Base-by-base conservation (phyloP, 2,888 invertebrate species). In the Aphelenchoides bicaudatus region DNA sequence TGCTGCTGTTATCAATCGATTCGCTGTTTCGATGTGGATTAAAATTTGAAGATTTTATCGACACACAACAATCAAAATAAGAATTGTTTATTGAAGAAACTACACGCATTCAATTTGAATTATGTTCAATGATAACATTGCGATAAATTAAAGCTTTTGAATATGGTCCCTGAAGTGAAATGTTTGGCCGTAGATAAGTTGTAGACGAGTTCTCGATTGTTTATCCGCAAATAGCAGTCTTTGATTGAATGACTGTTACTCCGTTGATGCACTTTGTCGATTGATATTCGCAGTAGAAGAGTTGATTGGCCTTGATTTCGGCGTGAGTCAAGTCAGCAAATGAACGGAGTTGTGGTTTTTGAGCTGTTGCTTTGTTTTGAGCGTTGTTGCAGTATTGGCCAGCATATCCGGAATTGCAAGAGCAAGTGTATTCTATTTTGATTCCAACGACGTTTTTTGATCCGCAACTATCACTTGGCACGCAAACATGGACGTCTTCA, bases 281-380 rank as follows among this genome's bases (percentile, higher is more conserved):
- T 25, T 8, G 8, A 25, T 43, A 43, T n/a, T 43, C 8, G 43
- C 43, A 43, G 43, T 8, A 43, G 23, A 43, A 43, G n/a, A n/a
- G n/a, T n/a, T 43, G 43, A 8, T 43, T 10, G 16, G 23, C 16
- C 23, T 43, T 43, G 43, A 43, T 8, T 6, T 19, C 10, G 10
- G n/a, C 34, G 6, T 43, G 43, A n/a, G n/a, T n/a, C n/a, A n/a
- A n/a, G 23, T 43, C 43, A 25, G 25, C 43, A n/a, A 43, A 43
- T 8, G 43, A 43, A 8, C 23, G 10, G 16, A 21, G 8, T 10
- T 10, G 6, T 19, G 23, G 23, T n/a, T 43, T 10, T 6, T 8
- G 21, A n/a, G 43, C 6, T 21, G 43, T 19, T n/a, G n/a, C n/a
- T n/a, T n/a, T n/a, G n/a, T n/a, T n/a, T 6, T 10, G 10, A 25